Evolutionary conservation across 2,888 invertebrate species (phyloP).

Genomic region (Serripes groenlandicus): DNA sequence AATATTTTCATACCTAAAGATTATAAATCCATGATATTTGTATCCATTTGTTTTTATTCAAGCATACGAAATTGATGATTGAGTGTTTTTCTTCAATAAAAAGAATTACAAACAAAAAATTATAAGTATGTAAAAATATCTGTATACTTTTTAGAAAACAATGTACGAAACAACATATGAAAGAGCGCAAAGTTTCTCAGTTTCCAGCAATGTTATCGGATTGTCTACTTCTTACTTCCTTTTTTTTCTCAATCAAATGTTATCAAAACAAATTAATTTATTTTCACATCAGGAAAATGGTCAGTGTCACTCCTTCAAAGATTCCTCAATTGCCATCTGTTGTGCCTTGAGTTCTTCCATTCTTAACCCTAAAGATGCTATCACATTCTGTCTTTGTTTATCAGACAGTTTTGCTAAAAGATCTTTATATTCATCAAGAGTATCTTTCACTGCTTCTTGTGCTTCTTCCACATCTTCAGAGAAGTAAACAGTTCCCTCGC

Average conservation of each 20-base stretch:
- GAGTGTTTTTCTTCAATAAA: too few species aligned
- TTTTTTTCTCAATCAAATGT: too few species aligned
- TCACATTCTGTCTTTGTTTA: constrained; percentile 74
- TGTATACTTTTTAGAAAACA: background rate
- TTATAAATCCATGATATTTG: too few species aligned
- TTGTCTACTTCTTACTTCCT: too few species aligned
- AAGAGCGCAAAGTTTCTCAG: too few species aligned
- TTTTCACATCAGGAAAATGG: too few species aligned
- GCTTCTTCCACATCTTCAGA: constrained; percentile 84
- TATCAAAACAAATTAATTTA: background rate
- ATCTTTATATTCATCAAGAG: constrained; percentile 75
- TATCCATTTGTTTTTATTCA: background rate
- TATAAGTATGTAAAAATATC: background rate
- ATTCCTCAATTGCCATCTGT: constrained; percentile 77
- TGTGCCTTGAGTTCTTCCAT: constrained; percentile 83
- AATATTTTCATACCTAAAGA: too few species aligned
- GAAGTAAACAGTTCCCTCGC: constrained; percentile 82
- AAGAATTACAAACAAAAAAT: background rate
- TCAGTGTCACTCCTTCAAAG: constrained; percentile 87
- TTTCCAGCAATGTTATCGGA: too few species aligned
- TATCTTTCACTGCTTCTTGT: constrained; percentile 76
- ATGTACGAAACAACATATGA: background rate
- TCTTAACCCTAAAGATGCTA: constrained; percentile 77
- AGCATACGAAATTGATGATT: background rate
- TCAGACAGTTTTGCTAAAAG: constrained; percentile 75